Evolutionary conservation across 1,140 invertebrate species (phyloP).

Genomic region (Drosophila rhopaloa): DNA sequence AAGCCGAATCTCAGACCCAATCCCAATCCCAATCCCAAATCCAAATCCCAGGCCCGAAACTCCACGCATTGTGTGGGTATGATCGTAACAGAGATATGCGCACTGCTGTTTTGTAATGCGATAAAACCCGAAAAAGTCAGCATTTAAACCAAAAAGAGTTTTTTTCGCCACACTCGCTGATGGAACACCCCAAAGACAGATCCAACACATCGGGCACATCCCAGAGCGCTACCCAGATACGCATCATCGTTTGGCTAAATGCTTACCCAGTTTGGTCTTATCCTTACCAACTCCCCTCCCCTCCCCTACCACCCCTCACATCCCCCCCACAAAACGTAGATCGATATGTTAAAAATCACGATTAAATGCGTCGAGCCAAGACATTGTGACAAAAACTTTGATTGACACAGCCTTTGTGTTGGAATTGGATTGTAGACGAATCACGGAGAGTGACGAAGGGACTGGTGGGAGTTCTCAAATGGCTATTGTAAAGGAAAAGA

Average conservation of each 20-base stretch:
- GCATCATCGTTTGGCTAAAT: conserved; percentile 79
- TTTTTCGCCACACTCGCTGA: conserved; percentile 17
- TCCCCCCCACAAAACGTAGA: conserved; percentile 25
- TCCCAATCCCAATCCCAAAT: conserved; percentile 1
- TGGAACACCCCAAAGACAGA: conserved; percentile 70
- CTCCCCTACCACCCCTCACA: conserved; percentile 1
- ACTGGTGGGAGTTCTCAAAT: conserved; percentile 29
- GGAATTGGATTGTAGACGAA: conserved; percentile 43
- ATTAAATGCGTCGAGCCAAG: conserved; percentile 68
- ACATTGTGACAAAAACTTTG: conserved; percentile 72
- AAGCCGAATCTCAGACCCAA: conserved; percentile 8
- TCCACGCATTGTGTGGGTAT: conserved; percentile 60
- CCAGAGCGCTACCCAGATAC: conserved; percentile 69
- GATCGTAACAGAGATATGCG: conserved; percentile 51
- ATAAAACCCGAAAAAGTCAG: conserved; percentile 70
- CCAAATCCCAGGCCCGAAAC: conserved; percentile 23
- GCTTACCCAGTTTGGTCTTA: conserved; percentile 62
- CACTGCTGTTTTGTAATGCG: conserved; percentile 52
- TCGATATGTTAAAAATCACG: conserved; percentile 79
- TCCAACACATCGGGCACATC: conserved; percentile 31
- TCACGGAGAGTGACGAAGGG: conserved; percentile 18
- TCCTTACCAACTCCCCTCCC: conserved; percentile 11
- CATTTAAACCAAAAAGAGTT: conserved; percentile 75
- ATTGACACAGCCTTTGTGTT: conserved; percentile 74
- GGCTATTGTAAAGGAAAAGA: conserved; percentile 18